These are phyloP conservation scores for Ailuropoda melanoleuca DNA, from an alignment of 2,113 vertebrate genomes.

Conservation along the genomic window DNA sequence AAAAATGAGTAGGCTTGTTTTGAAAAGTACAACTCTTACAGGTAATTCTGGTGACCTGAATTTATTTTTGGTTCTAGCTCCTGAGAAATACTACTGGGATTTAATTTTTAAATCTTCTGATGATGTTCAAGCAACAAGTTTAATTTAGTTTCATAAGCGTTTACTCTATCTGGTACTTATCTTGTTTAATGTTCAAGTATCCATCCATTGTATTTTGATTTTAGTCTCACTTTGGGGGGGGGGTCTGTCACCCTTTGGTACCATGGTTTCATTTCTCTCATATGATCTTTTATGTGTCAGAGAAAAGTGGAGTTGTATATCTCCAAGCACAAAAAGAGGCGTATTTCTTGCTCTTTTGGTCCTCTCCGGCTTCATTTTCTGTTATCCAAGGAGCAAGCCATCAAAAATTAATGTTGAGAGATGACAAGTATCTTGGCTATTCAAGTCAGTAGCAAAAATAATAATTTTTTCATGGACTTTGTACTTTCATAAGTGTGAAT, in stretches of 20 bases:
- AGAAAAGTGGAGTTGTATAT: background rate
- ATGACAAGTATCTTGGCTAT: conserved; percentile 51
- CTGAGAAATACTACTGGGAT: background rate
- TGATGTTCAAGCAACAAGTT: background rate
- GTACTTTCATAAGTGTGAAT: conserved; percentile 59
- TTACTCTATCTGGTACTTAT: background rate
- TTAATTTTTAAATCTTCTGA: background rate
- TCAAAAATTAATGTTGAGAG: conserved; percentile 66
- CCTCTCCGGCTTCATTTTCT: conserved; percentile 50
- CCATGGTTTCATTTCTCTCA: background rate
- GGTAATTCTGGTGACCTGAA: background rate
- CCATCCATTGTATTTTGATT: background rate
- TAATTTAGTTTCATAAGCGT: background rate
- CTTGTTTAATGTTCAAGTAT: background rate
- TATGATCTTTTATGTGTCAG: background rate
- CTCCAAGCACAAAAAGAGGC: background rate
- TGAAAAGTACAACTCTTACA: background rate
- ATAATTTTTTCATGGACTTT: conserved; percentile 66
- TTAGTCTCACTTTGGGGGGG: background rate
- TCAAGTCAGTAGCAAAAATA: conserved; percentile 66
- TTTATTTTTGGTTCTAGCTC: background rate
- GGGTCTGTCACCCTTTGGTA: background rate
- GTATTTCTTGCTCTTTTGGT: background rate
- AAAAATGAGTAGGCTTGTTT: background rate
- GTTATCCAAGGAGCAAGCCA: conserved; percentile 38